phyloP scores from a whole-genome alignment of 2,797 vertebrate species.

The Fratercula arctica region DNA sequence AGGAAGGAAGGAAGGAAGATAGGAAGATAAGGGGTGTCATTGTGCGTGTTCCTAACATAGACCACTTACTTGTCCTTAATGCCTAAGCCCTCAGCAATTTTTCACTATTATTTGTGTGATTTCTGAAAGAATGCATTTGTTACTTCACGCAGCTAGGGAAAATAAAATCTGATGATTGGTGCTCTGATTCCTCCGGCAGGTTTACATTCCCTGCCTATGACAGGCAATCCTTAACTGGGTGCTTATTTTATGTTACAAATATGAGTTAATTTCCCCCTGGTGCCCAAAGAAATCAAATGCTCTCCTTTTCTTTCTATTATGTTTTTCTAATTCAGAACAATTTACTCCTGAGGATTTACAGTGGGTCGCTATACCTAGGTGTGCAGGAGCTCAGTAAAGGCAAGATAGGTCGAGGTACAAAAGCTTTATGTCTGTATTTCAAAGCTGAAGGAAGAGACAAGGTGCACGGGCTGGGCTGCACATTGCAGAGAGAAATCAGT shows the following conservation, averaged over 20 bases:
- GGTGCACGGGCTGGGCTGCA: neutral
- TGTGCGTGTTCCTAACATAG: neutral
- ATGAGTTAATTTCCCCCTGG: neutral
- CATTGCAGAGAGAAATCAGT: neutral
- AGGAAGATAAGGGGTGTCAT: accelerated
- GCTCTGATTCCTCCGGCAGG: neutral
- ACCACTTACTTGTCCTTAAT: neutral
- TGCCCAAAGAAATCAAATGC: neutral
- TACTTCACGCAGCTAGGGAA: neutral
- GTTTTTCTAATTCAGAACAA: neutral
- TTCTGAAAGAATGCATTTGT: neutral
- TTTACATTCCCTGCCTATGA: neutral
- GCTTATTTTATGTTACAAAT: neutral
- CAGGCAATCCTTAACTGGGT: neutral
- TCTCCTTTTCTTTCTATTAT: neutral
- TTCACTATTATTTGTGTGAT: neutral
- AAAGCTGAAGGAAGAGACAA: neutral
- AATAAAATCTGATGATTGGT: neutral
- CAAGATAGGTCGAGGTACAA: neutral
- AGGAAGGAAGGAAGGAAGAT: no score
- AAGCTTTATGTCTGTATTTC: neutral
- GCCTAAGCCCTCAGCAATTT: neutral
- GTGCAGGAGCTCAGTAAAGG: neutral
- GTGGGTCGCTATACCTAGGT: neutral
- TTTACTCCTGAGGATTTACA: neutral